Percentiles rank a stretch among this genome's conserved stretches.
phyloP scores from a whole-genome alignment of 1,140 invertebrate species.

The Stenopsyche tienmushanensis region DNA sequence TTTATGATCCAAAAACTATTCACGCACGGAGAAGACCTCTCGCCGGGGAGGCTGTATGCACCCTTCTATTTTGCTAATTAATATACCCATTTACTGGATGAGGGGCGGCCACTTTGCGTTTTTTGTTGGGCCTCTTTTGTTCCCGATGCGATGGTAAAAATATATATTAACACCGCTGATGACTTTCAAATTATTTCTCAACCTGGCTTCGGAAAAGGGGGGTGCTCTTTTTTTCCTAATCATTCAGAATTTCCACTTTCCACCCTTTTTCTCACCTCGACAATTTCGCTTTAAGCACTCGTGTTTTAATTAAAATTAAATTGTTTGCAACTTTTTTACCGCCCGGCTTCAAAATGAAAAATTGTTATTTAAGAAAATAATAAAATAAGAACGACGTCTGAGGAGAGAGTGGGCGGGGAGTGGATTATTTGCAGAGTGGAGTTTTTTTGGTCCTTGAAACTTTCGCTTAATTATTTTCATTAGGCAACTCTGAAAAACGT shows the following conservation, averaged over 20 bases:
- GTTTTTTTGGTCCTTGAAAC: neutral
- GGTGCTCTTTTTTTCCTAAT: neutral
- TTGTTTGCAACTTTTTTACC: neutral
- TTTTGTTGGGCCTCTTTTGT: too few relatives aligned
- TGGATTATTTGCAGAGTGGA: neutral
- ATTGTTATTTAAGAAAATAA: neutral
- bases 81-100: slow-evolving; percentile 27
- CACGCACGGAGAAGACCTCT: neutral
- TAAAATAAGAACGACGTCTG: neutral
- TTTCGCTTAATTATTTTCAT: neutral
- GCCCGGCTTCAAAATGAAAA: neutral
- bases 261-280: slow-evolving; percentile 1
- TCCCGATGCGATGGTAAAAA: too few relatives aligned
- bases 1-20: slow-evolving; percentile 43
- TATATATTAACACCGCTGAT: too few relatives aligned
- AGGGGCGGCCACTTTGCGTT: too few relatives aligned
- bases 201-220: too few relatives aligned
- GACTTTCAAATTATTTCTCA: too few relatives aligned
- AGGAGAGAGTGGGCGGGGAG: neutral
- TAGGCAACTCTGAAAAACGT: neutral
- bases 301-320: slow-evolving; percentile 10
- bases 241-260: neutral
- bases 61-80: slow-evolving; percentile 37
- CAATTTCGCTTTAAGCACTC: neutral
- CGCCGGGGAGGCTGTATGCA: neutral